These are phyloP conservation scores for Paragorgia papillata DNA, from an alignment of 92 coral and sea anemone genomes.

Conservation along the genomic window DNA sequence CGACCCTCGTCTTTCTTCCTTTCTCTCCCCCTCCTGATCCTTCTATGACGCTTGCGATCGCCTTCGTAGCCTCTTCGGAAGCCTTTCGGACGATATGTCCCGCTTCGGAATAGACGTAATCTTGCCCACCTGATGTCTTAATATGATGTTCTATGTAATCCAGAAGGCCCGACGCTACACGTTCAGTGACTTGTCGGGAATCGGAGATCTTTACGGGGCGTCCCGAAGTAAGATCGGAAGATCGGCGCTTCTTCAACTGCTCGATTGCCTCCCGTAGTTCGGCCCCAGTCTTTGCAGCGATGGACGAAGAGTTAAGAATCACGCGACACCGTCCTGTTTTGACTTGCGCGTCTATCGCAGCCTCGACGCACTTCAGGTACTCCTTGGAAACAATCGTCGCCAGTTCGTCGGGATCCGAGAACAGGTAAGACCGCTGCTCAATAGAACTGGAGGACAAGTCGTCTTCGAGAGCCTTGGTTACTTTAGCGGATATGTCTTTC, in stretches of 20 bases:
- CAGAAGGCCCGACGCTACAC: slow-evolving; percentile 54
- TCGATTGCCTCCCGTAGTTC: slow-evolving; percentile 26
- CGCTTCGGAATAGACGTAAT: slow-evolving; percentile 33
- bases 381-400: slow-evolving; percentile 26
- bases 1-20: slow-evolving; percentile 10
- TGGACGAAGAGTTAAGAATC: slow-evolving; percentile 24
- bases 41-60: slow-evolving; percentile 12
- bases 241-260: slow-evolving; percentile 26
- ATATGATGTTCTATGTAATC: slow-evolving; percentile 36
- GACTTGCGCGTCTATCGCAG: slow-evolving; percentile 33
- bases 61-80: slow-evolving; percentile 29
- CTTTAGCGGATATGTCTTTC: slow-evolving; percentile 14
- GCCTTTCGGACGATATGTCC: slow-evolving; percentile 31
- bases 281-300: slow-evolving; percentile 38
- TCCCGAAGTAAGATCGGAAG: neutral
- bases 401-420: slow-evolving; percentile 10
- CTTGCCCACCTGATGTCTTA: slow-evolving; percentile 9
- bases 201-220: slow-evolving; percentile 36
- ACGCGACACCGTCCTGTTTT: slow-evolving; percentile 32
- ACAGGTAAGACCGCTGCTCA: slow-evolving; percentile 26
- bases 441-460: neutral
- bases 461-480: slow-evolving; percentile 11
- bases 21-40: slow-evolving; percentile 5
- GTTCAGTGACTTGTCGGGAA: slow-evolving; percentile 36
- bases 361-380: slow-evolving; percentile 41